phyloP scores from a whole-genome alignment of 2,113 vertebrate genomes.

The Azemiops feae region DNA sequence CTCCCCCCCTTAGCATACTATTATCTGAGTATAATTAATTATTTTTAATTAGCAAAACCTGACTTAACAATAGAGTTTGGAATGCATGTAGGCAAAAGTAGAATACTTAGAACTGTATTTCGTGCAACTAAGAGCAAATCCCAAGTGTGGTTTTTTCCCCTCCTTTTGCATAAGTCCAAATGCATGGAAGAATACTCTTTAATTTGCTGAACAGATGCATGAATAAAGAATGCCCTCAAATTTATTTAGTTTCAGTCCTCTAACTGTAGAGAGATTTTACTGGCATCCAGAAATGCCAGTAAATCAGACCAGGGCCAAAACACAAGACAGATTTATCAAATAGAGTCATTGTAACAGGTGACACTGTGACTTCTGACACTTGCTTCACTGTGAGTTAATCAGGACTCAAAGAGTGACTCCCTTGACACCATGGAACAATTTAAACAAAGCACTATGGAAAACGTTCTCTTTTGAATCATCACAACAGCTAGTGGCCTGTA shows the following conservation, averaged over 20 bases:
- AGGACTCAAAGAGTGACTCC: neutral
- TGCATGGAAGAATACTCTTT: neutral
- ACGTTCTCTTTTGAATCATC: neutral
- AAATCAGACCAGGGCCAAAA: slow-evolving; percentile 14
- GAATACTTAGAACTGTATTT: neutral
- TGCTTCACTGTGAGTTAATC: slow-evolving; percentile 22
- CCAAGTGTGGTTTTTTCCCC: neutral
- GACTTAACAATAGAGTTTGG: neutral
- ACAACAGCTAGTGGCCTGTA: neutral
- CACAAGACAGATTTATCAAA: neutral
- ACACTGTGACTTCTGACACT: slow-evolving; percentile 11
- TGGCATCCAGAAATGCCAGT: neutral
- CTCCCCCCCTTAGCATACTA: neutral
- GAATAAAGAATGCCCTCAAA: neutral
- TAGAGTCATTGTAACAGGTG: neutral
- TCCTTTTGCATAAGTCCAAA: neutral
- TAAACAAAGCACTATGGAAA: neutral
- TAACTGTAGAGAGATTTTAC: slow-evolving; percentile 17
- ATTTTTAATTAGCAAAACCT: neutral
- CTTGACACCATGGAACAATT: neutral
- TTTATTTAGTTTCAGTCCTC: neutral
- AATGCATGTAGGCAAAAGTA: neutral
- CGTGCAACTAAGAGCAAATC: neutral
- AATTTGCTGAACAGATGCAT: neutral
- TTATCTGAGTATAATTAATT: neutral